phyloP scores from a whole-genome alignment of 2,888 invertebrate species.

The Heteropelma amictum region DNA sequence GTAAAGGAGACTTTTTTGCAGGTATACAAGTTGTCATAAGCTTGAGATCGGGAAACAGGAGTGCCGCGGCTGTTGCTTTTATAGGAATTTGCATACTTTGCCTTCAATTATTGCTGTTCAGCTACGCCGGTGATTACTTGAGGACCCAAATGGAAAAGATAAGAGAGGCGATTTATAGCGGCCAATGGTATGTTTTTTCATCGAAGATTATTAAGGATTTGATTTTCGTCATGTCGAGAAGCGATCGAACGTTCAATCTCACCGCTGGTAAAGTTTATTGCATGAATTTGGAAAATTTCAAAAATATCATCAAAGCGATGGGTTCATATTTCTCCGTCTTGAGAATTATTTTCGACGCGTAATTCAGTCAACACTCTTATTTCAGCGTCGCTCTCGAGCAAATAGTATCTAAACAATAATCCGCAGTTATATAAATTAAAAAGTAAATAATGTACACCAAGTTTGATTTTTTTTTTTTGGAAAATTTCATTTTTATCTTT shows the following conservation, averaged over 20 bases:
- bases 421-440: too few relatives aligned
- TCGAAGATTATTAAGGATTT: conserved; percentile 26
- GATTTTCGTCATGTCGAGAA: conserved; percentile 36
- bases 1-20: conserved; percentile 5
- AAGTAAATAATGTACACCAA: too few relatives aligned
- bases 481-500: too few relatives aligned
- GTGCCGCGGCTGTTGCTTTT: not conserved
- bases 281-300: conserved; percentile 51
- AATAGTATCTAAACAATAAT: too few relatives aligned
- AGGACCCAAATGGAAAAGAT: conserved; percentile 17
- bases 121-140: conserved; percentile 45
- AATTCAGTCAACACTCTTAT: too few relatives aligned
- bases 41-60: conserved; percentile 20
- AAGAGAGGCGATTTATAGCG: conserved; percentile 22
- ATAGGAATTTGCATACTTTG: conserved; percentile 24
- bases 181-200: conserved; percentile 42
- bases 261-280: conserved; percentile 50
- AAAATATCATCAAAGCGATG: conserved; percentile 46
- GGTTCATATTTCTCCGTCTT: conserved; percentile 48
- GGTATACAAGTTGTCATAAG: conserved; percentile 36
- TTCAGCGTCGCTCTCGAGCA: too few relatives aligned
- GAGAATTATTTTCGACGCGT: conserved; percentile 36
- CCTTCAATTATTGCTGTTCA: conserved; percentile 45
- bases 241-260: conserved; percentile 17
- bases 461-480: too few relatives aligned